A percentile compares a stretch with the other conserved stretches of the same genome.
Conservation (phyloP, 1,140 invertebrate species). For the Thaumatotibia leucotreta region DNA sequence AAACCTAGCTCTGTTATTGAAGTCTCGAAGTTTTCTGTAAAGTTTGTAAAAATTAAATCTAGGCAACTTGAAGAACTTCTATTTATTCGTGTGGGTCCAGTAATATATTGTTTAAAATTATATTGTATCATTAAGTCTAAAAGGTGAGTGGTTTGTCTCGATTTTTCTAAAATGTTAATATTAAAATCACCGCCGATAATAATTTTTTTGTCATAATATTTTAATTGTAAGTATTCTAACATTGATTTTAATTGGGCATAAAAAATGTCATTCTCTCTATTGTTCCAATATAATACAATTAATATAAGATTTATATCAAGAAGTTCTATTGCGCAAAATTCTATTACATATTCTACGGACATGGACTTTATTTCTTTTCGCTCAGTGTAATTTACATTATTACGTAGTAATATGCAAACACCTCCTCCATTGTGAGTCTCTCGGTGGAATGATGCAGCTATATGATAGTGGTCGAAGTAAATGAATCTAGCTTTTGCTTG, state of each 20-base stretch:
- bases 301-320: too few species aligned
- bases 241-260: too few species aligned
- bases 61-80: constrained; percentile 4
- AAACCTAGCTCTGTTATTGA: constrained; percentile 14
- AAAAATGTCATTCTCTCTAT: too few species aligned
- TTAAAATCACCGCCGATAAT: too few species aligned
- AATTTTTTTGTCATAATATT: too few species aligned
- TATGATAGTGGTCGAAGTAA: constrained; percentile 3
- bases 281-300: too few species aligned
- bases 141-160: background rate
- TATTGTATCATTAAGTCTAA: constrained; percentile 16
- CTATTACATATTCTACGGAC: constrained; percentile 17
- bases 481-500: constrained; percentile 2
- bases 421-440: constrained; percentile 12
- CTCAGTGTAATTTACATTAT: constrained; percentile 12
- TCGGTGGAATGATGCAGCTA: constrained; percentile 16
- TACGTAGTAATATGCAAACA: constrained; percentile 15
- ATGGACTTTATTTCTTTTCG: constrained; percentile 4
- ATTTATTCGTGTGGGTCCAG: constrained; percentile 8
- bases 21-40: background rate
- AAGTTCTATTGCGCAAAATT: constrained; percentile 21
- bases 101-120: constrained; percentile 17
- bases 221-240: too few species aligned
- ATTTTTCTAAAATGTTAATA: constrained; percentile 15
- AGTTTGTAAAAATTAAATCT: constrained; percentile 18